Base-by-base conservation (phyloP, 2,113 vertebrate species). In the Petroica traversi region DNA sequence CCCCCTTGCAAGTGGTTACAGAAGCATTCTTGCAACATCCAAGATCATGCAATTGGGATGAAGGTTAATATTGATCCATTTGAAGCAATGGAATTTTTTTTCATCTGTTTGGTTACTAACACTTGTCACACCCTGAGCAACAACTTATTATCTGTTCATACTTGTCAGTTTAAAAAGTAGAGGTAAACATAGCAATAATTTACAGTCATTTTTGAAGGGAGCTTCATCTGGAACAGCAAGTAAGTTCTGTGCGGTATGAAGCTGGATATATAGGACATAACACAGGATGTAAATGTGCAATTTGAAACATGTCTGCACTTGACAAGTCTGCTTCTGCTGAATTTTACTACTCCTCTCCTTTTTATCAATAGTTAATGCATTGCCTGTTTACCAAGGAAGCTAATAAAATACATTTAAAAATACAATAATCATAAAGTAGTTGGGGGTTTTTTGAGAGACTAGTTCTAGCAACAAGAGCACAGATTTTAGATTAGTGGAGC, bases 391-490 rank as follows among this genome's bases (percentile, higher is more conserved):
- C 43, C 9, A 23, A 97, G 45, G 40, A 88, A 94, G 62, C 18
- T 89, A 85, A 95, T 75, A 95, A 90, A 92, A 74, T 19, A 94
- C 52, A 63, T 96, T 92, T 97, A 82, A 96, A 96, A 94, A 61
- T 52, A 58, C 49, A 94, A 12, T 73, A 90, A 73, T 68, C 45
- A 74, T 67, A 66, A 86, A 89, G 24, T 12, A n/a, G n/a, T n/a
- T n/a, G n/a, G 36, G 23, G 19, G 9, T 34, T 61, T 40, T 68
- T 51, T 46, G 14, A 41, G 54, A 85, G 11, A 51, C 4, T 28
- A 28, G 18, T 38, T 81, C 23, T 77, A 46, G 45, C 41, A 34
- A 76, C 20, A 59, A 40, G 17, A 20, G 24, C 36, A 67, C 3
- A 55, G 24, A 62, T 67, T 71, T 74, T 67, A 63, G 9, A 4